Base-by-base conservation (phyloP, 2,888 invertebrate species). In the Rhaphigaster nebulosa region DNA sequence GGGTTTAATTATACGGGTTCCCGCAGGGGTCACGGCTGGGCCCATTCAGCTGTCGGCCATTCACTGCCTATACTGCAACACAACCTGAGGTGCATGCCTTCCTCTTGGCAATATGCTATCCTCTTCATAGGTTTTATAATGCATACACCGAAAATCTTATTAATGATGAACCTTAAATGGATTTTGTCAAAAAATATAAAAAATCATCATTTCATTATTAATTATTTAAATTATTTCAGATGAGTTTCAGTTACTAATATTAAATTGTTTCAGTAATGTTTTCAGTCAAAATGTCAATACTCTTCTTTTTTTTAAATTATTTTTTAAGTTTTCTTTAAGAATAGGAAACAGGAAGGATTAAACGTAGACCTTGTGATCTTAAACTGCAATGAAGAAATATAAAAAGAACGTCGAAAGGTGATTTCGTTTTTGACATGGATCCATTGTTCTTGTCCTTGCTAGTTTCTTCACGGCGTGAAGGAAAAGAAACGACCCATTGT, bases 381-480 rank as follows among this genome's bases (percentile, higher is more conserved):
- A 23, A 76, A 38, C 38, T 6, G 29, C 20, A 76, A 34, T 34
- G 15, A 70, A 70, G 18, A 70, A 34, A 34, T 34, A 34, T 76
- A 38, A 38, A 38, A 76, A 76, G 34, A 38, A 34, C 34, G 23
- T 38, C 8, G 4, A 76, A 38, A 20, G 26, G 70, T 38, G 38
- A 76, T 38, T 76, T 76, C 34, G 34, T 34, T 76, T 65, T 76
- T 8, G 70, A 38, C 38, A 34, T 76, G 34, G 70, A 38, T 76
- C 70, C 23, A 38, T 76, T 76, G 70, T 76, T 76, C 70, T 76
- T 76, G 70, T 76, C 70, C 70, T 76, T 76, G 70, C 13, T 0
- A 23, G 34, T 76, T 76, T 38, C 70, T 76, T 38, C 38, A 38
- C 20, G 18, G 70, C 70, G 6, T 38, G 70, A 10, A 76, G 70